Base-by-base conservation (phyloP, 2,888 invertebrate genomes). In the Scaptomyza polygonia region DNA sequence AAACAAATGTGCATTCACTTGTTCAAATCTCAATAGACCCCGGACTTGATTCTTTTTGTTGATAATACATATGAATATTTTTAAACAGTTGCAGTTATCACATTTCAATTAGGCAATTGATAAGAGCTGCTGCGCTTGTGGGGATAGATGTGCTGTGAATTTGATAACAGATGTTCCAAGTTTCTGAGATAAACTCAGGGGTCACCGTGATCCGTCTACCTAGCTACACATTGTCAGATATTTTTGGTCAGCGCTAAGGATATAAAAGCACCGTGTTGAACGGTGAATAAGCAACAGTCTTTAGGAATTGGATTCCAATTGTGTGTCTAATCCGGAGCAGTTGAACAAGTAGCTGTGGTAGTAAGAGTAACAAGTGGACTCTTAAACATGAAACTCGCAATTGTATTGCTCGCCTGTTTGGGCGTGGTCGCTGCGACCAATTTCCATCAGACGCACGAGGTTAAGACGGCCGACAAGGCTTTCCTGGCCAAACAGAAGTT, bases 401-500 rank as follows among this genome's bases (percentile, higher is more conserved):
- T 90, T 40, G 87, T 67, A 68, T 78, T 90, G 62, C 54, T 90
- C 70, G 89, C 88, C 76, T 86, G 86, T 43, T 57, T 90, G 72
- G 89, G 86, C 62, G 64, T 90, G 52, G 88, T 65, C 48, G 87
- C 84, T 44, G 70, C 88, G 67, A 42, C 67, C 81, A 71, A 52
- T 43, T 63, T 80, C 56, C 77, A 76, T 44, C 34, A 70, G 44
- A 65, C 61, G 9, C 76, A 84, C 25, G 73, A 86, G 64, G 79
- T 77, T 32, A 81, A 80, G 56, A 58, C 72, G 53, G 89, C 87
- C 14, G 86, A 90, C 73, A 86, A 87, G 56, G 53, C 16, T 0
- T 87, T 77, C 70, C 64, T 90, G 63, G 57, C 25, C 21, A 89
- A 77, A 30, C 89, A 90, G 57, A 88, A 86, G 66, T 89, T 89